Base-by-base conservation (phyloP, 2,888 invertebrate species). In the Chrysotoxum bicinctum region DNA sequence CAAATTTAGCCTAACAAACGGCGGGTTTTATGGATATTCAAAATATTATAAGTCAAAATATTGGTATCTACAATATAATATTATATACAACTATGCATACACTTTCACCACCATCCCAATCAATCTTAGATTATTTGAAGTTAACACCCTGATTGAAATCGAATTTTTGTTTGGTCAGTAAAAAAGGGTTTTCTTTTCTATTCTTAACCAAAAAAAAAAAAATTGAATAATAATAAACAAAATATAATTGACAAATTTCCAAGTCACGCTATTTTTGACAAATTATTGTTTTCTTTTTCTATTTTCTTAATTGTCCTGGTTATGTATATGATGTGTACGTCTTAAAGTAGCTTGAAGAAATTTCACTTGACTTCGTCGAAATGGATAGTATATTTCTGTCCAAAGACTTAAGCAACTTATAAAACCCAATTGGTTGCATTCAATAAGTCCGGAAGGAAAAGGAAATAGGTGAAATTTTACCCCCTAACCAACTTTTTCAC, bases 401-500 rank as follows among this genome's bases (percentile, higher is more conserved):
- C 16, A 6, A 26, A 10, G 21, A 35, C 14, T 50, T 35, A 50
- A 66, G 50, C n/a, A 50, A 19, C 21, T 35, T 35, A 35, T 35
- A 50, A 66, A 35, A 21, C 2, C 3, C 1, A 66, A 66, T 35
- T 23, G 48, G 9, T 23, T 50, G 66, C 43, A 66, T 30, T 30
- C 19, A 19, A 23, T 50, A 14, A 32, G 48, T 50, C 48, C 23
- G 48, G 48, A 66, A 32, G 48, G 45, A 45, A 66, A 48, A 48
- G 30, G 30, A 62, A 62, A 62, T 32, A 66, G 14, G 32, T 32
- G 64, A 32, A 48, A 64, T 16, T 50, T 50, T n/a, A 1, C 10
- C 35, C 48, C n/a, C 7, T 30, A 45, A 43, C 43, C 16, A 16
- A 62, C 64, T 35, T n/a, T 40, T 60, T 60, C 45, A 64, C 64